Percentiles rank a stretch among this genome's conserved stretches.
phyloP scores from a whole-genome alignment of 2,797 vertebrate genomes.

The Hemitrygon akajei region DNA sequence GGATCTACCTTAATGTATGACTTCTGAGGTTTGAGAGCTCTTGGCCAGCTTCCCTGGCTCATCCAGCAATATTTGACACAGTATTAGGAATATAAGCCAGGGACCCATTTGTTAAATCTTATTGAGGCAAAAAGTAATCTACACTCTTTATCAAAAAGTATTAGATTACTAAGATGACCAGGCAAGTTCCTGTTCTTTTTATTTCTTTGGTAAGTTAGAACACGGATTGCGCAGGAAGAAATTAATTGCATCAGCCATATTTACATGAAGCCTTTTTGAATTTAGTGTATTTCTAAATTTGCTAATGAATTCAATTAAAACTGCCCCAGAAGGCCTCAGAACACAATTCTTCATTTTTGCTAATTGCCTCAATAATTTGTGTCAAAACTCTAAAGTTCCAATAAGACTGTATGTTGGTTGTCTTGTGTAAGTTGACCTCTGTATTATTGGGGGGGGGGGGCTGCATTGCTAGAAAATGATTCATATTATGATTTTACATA shows the following conservation, averaged over 20 bases:
- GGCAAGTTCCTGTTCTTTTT: slow-evolving; percentile 14
- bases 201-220: slow-evolving; percentile 21
- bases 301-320: background rate
- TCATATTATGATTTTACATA: too few relatives aligned
- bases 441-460: too few relatives aligned
- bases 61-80: slow-evolving; percentile 37
- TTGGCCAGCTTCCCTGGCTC: slow-evolving; percentile 46
- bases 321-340: background rate
- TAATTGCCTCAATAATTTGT: background rate
- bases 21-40: slow-evolving; percentile 42
- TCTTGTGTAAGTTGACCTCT: background rate
- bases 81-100: slow-evolving; percentile 39
- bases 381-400: background rate
- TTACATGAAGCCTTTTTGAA: background rate
- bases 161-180: slow-evolving; percentile 37
- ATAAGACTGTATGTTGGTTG: background rate
- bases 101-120: slow-evolving; percentile 44
- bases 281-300: slow-evolving; percentile 1
- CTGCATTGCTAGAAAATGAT: too few relatives aligned
- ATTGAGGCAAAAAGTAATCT: slow-evolving; percentile 40
- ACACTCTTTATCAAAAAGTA: slow-evolving; percentile 41
- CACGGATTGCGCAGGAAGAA: background rate
- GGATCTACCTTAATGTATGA: slow-evolving; percentile 45
- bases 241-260: background rate
- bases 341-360: background rate